These are phyloP conservation scores for Xylota sylvarum DNA, from an alignment of 2,888 invertebrate species.

Conservation along the genomic window DNA sequence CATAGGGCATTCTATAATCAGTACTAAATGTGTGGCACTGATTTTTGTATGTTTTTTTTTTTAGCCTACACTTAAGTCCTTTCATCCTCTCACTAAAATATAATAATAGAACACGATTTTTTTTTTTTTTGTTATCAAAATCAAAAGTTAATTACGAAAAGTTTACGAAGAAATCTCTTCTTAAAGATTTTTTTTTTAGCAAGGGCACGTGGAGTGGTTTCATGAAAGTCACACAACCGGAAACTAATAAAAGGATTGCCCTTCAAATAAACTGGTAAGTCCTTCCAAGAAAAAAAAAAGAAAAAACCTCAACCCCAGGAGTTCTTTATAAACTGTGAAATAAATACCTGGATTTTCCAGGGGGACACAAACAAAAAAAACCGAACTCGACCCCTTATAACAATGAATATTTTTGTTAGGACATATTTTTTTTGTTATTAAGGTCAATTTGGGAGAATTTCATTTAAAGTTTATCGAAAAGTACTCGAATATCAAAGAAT, in stretches of 20 bases:
- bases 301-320: not conserved
- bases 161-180: constrained; percentile 30
- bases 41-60: constrained; percentile 5
- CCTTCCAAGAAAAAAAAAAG: constrained; percentile 20
- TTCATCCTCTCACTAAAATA: not conserved
- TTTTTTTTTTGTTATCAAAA: constrained; percentile 14
- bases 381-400: constrained; percentile 32
- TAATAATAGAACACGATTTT: constrained; percentile 13
- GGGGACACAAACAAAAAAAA: not conserved
- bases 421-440: constrained; percentile 32
- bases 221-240: constrained; percentile 62
- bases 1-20: not conserved
- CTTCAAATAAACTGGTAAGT: constrained; percentile 41
- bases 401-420: constrained; percentile 51
- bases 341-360: constrained; percentile 40
- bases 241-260: constrained; percentile 67
- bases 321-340: constrained; percentile 48
- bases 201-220: constrained; percentile 24
- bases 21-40: not conserved
- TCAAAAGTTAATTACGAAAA: constrained; percentile 58
- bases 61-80: not conserved
- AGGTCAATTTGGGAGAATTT: constrained; percentile 58
- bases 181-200: not conserved
- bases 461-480: constrained; percentile 52
- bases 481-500: constrained; percentile 40